phyloP scores from a whole-genome alignment of 1,140 invertebrate species.

The Dolichoris vasculosae region DNA sequence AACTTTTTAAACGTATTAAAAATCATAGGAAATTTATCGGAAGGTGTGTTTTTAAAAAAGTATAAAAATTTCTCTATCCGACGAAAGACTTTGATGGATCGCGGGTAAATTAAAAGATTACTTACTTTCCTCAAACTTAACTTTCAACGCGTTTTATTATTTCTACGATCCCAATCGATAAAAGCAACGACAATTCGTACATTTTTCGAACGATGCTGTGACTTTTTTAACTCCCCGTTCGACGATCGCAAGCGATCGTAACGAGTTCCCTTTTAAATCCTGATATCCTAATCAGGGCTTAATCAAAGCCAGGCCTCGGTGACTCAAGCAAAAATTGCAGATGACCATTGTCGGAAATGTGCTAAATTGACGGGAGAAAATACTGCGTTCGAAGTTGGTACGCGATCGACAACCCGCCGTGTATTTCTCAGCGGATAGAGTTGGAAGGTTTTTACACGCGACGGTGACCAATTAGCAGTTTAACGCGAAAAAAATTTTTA shows the following conservation, averaged over 20 bases:
- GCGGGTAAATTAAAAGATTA: too few species aligned
- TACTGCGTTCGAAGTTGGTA: background rate
- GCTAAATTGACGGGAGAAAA: constrained; percentile 2
- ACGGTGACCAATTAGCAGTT: too few species aligned
- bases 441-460: background rate
- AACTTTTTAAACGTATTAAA: too few species aligned
- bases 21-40: too few species aligned
- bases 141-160: too few species aligned
- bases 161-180: too few species aligned
- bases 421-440: background rate
- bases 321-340: constrained; percentile 23
- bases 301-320: background rate
- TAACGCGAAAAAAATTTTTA: too few species aligned
- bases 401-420: background rate
- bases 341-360: constrained; percentile 15
- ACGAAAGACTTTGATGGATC: too few species aligned
- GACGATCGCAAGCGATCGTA: background rate
- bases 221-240: background rate
- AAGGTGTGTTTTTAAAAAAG: too few species aligned
- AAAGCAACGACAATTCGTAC: background rate
- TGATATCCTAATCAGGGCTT: constrained; percentile 14
- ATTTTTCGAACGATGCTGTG: background rate
- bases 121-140: too few species aligned
- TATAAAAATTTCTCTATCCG: too few species aligned
- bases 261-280: background rate